Percentiles rank a stretch among this genome's conserved stretches.
Evolutionary conservation across 1,140 invertebrate genomes (phyloP).

Genomic region (Eufriesea mexicana): DNA sequence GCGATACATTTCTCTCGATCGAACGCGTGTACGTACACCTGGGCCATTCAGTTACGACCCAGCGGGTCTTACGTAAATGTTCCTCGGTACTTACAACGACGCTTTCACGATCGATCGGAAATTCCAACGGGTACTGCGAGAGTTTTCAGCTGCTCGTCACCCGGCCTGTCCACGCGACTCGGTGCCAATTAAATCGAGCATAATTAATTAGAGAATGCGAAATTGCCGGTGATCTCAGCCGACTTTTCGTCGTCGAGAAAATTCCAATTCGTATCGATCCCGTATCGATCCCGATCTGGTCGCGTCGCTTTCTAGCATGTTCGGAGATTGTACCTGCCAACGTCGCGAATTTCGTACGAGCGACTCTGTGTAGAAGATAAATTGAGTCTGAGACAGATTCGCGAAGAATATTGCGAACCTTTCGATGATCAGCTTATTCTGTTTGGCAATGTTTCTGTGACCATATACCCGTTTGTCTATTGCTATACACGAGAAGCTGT

Average conservation of each 20-base stretch:
- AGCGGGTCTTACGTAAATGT: constrained; percentile 53
- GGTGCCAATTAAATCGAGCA: background rate
- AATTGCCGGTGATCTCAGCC: background rate
- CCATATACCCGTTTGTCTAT: no score
- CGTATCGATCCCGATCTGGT: background rate
- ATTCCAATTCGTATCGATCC: background rate
- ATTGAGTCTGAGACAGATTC: no score
- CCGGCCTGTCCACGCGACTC: background rate
- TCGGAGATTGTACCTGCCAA: background rate
- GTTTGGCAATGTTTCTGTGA: no score
- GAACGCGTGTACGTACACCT: constrained; percentile 17
- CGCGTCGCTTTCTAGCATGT: background rate
- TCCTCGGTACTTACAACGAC: background rate
- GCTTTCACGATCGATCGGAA: constrained; percentile 42
- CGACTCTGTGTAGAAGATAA: no score
- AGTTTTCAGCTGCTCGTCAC: background rate
- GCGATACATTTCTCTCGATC: constrained; percentile 60
- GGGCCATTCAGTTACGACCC: constrained; percentile 32
- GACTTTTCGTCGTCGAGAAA: background rate
- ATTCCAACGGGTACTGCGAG: background rate
- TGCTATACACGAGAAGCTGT: no score
- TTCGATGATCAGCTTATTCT: no score
- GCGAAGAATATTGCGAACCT: background rate
- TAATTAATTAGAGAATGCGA: constrained; percentile 2
- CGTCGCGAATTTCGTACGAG: no score